Evolutionary conservation across 2,113 vertebrate species (phyloP).

Genomic region (Meles meles): DNA sequence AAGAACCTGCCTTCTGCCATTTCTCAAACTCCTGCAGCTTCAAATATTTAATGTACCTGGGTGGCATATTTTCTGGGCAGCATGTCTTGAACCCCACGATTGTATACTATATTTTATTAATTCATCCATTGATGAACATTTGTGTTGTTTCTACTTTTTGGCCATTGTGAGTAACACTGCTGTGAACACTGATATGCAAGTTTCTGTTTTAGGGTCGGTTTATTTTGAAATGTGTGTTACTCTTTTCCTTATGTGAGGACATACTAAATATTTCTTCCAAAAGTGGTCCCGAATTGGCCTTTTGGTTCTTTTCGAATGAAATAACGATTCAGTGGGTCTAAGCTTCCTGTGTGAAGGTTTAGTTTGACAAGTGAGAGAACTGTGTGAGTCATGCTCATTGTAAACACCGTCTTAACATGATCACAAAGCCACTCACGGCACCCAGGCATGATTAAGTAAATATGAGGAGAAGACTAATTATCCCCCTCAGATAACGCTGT

Average conservation of each 20-base stretch:
- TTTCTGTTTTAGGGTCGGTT: not conserved
- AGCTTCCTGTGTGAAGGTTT: not conserved
- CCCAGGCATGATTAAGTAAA: constrained; percentile 25
- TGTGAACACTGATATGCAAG: accelerated
- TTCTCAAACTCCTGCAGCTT: not conserved
- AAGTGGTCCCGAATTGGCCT: not conserved
- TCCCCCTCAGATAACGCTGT: not conserved
- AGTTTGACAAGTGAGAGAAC: not conserved
- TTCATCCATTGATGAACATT: not conserved
- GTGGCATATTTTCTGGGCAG: not conserved
- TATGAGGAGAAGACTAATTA: not conserved
- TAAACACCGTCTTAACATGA: not conserved
- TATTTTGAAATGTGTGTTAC: not conserved
- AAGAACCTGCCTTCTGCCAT: not conserved
- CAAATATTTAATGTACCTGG: not conserved
- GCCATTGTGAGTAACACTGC: not conserved
- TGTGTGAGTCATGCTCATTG: not conserved
- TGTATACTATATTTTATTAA: accelerated
- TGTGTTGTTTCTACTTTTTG: not conserved
- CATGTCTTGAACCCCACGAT: not conserved
- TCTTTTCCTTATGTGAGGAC: not conserved
- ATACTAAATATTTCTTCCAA: not conserved
- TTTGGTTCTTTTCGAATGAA: not conserved
- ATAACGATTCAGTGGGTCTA: not conserved
- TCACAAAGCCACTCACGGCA: accelerated